Percentiles rank a stretch among this genome's conserved stretches.
These are phyloP conservation scores for Drosophila serrata DNA, from an alignment of 1,140 invertebrate species.

Conservation along the genomic window DNA sequence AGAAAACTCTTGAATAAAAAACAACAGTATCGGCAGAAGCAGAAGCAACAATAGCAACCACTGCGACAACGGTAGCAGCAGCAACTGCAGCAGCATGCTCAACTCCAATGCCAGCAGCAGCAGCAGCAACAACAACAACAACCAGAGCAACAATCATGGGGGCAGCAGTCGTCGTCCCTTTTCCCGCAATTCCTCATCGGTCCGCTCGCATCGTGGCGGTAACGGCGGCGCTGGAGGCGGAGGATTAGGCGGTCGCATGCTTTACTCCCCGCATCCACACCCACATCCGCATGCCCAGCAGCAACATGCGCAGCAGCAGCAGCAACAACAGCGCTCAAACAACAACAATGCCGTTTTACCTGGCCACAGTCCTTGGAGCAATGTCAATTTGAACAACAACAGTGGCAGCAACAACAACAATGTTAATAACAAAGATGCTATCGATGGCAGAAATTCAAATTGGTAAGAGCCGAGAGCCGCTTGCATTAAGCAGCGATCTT, in stretches of 20 bases:
- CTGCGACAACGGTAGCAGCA: conserved; percentile 12
- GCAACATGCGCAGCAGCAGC: conserved; percentile 59
- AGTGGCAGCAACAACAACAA: conserved; percentile 56
- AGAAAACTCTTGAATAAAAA: conserved; percentile 37
- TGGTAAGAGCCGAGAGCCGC: conserved; percentile 71
- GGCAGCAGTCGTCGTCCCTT: conserved; percentile 74
- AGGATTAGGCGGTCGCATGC: conserved; percentile 48
- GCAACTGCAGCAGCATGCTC: conserved; percentile 64
- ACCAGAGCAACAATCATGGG: conserved; percentile 58
- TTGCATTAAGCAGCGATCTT: conserved; percentile 47
- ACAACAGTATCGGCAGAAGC: conserved; percentile 23
- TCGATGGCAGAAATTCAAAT: conserved; percentile 72
- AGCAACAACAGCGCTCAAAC: conserved; percentile 41
- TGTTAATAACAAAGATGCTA: conserved; percentile 70
- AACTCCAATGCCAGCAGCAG: conserved; percentile 69
- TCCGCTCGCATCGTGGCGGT: conserved; percentile 66
- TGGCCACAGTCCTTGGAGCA: conserved; percentile 75
- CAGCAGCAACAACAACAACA: conserved; percentile 22
- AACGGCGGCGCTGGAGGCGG: conserved; percentile 26
- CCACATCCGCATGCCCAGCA: conserved; percentile 49
- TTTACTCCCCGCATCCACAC: conserved; percentile 71
- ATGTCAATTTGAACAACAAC: conserved; percentile 65
- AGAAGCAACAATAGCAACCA: conserved; percentile 4
- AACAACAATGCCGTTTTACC: conserved; percentile 59
- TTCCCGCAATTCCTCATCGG: conserved; percentile 73